A percentile compares a stretch with the other conserved stretches of the same genome.
These are phyloP conservation scores for Panulirus ornatus DNA, from an alignment of 1,140 invertebrate species.

Conservation along the genomic window DNA sequence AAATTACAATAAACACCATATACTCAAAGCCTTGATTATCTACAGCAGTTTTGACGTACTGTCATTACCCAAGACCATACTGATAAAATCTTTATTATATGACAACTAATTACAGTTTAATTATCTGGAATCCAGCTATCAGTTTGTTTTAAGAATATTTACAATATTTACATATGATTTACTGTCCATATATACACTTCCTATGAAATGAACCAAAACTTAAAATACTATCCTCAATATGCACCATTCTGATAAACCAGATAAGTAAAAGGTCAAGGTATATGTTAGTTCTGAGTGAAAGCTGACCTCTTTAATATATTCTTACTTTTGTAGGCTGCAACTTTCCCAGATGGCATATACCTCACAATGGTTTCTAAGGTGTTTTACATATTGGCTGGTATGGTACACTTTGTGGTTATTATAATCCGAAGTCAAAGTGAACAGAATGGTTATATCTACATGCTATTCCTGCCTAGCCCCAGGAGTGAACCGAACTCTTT, in stretches of 20 bases:
- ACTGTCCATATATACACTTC: background rate
- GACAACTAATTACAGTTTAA: background rate
- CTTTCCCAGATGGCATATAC: no score
- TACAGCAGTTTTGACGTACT: background rate
- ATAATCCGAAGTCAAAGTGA: no score
- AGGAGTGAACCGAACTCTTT: no score
- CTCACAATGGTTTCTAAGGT: no score
- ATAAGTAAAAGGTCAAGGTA: no score
- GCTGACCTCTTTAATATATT: no score
- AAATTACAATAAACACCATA: background rate
- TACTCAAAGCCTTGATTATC: background rate
- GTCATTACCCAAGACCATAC: background rate
- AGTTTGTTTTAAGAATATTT: background rate
- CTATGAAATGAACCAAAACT: background rate
- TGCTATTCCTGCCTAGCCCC: no score
- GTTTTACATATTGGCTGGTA: no score
- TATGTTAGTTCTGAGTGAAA: no score
- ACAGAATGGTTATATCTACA: no score
- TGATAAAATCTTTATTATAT: background rate
- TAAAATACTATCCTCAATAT: background rate
- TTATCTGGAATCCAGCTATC: background rate
- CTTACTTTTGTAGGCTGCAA: no score
- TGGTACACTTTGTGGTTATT: no score
- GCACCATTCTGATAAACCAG: background rate
- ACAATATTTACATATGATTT: background rate